These are phyloP conservation scores for Kryptolebias ocellatus DNA, from an alignment of 2,797 vertebrate species.

Conservation along the genomic window DNA sequence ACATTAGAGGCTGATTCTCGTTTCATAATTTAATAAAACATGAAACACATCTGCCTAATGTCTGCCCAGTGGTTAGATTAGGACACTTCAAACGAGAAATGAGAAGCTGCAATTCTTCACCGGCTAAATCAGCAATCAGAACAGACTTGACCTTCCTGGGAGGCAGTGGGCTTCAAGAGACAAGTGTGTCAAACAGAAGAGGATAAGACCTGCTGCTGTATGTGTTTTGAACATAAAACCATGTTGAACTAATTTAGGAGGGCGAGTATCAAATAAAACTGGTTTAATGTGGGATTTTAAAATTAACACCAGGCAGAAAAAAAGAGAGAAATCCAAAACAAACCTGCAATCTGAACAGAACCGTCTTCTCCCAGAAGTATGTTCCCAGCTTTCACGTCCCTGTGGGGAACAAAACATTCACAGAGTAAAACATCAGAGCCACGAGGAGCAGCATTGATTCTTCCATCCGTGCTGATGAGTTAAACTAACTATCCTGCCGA, in stretches of 20 bases:
- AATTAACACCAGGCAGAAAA: background rate
- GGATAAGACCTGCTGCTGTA: background rate
- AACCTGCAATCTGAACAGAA: constrained; percentile 98
- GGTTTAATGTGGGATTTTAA: background rate
- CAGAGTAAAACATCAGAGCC: constrained; percentile 56
- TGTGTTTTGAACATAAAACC: too few relatives aligned
- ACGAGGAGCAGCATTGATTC: constrained; percentile 71
- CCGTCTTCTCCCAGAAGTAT: constrained; percentile 98
- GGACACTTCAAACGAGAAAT: background rate
- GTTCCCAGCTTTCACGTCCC: constrained; percentile 95
- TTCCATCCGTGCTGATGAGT: constrained; percentile 48
- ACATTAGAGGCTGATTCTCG: background rate
- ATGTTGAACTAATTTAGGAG: too few relatives aligned
- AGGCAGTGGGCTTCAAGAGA: background rate
- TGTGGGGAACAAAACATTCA: constrained; percentile 68
- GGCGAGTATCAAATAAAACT: background rate
- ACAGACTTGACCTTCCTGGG: background rate
- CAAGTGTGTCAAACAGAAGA: background rate
- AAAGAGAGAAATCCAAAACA: constrained; percentile 20
- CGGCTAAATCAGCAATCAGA: background rate
- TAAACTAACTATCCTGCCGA: constrained; percentile 51
- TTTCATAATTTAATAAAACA: background rate
- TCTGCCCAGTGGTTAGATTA: background rate
- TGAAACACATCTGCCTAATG: background rate
- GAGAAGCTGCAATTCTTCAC: background rate